phyloP scores from a whole-genome alignment of 2,113 vertebrate species.

The Nibea albiflora region DNA sequence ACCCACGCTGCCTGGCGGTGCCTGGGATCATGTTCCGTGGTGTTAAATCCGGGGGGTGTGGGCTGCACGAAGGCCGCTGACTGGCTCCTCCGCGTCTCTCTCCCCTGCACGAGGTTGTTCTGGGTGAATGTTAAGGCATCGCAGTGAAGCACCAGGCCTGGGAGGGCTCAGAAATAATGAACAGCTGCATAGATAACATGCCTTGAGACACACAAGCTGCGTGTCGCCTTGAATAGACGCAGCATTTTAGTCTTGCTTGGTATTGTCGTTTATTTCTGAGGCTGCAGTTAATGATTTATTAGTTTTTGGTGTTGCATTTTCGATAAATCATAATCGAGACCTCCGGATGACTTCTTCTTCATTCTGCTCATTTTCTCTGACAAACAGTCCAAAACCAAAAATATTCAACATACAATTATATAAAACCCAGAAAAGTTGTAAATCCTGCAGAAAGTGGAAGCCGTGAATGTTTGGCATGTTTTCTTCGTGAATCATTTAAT shows the following conservation, averaged over 20 bases:
- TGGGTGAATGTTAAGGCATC: neutral
- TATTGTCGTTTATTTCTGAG: neutral
- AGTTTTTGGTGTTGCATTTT: too few species aligned
- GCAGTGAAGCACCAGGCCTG: neutral
- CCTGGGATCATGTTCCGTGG: constrained; percentile 50
- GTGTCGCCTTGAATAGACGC: neutral
- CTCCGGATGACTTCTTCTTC: too few species aligned
- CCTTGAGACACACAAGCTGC: neutral
- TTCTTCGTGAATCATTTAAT: neutral
- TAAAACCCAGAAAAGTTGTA: neutral
- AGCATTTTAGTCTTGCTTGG: neutral
- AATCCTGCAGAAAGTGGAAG: neutral
- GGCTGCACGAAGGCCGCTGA: constrained; percentile 38
- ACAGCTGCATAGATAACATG: constrained; percentile 21
- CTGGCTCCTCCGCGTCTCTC: constrained; percentile 39
- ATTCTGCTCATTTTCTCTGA: neutral
- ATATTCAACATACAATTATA: neutral
- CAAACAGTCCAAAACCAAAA: neutral
- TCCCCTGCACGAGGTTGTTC: neutral
- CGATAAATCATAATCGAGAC: neutral
- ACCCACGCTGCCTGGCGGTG: constrained; percentile 31
- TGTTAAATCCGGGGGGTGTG: constrained; percentile 50
- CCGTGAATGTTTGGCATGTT: neutral
- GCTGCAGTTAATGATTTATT: neutral
- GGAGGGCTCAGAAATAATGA: constrained; percentile 4